phyloP scores from a whole-genome alignment of 2,797 vertebrate genomes.

The Tangara arthus region DNA sequence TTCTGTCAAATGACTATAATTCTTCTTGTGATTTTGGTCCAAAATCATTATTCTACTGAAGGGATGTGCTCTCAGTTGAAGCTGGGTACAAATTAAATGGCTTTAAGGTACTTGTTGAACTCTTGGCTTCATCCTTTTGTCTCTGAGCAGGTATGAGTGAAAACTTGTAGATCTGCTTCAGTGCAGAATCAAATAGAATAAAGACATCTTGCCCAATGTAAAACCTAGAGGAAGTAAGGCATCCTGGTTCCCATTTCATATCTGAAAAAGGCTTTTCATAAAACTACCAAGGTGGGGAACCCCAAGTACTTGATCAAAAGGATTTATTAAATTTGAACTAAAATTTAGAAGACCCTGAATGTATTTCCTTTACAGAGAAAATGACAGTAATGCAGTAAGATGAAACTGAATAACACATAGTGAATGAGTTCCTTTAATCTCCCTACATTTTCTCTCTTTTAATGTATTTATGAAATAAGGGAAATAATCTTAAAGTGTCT shows the following conservation, averaged over 20 bases:
- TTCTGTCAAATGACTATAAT: neutral
- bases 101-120: neutral
- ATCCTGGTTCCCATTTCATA: neutral
- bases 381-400: neutral
- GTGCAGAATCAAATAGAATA: neutral
- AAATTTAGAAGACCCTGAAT: neutral
- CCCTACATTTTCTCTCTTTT: neutral
- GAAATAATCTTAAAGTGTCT: neutral
- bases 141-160: neutral
- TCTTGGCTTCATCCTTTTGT: neutral
- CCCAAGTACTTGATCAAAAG: neutral
- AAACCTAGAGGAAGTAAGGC: neutral
- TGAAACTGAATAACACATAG: neutral
- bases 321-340: neutral
- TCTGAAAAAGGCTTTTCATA: neutral
- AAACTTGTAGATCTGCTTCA: neutral
- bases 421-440: neutral
- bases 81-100: neutral
- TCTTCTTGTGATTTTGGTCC: neutral
- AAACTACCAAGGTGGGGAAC: neutral
- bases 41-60: neutral
- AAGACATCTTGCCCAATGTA: neutral
- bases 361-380: neutral
- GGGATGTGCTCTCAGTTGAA: neutral
- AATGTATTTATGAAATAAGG: neutral